Evolutionary conservation across 2,888 invertebrate genomes (phyloP).

Genomic region (Chydorus sphaericus): DNA sequence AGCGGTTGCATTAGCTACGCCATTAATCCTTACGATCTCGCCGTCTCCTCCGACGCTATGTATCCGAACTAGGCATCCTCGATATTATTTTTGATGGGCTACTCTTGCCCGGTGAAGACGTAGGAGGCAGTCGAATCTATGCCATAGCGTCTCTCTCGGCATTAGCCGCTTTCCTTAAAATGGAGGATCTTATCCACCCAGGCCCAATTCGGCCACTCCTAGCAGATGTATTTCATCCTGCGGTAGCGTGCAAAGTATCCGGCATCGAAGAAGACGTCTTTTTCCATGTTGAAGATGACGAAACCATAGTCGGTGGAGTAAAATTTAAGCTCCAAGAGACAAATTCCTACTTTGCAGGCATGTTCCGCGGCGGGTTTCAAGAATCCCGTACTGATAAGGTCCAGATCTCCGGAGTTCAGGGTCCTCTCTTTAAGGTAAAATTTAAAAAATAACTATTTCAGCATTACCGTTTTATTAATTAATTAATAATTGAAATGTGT

Average conservation of each 20-base stretch:
- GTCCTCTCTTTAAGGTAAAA: not conserved
- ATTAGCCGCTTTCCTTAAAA: not conserved
- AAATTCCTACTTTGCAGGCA: not conserved
- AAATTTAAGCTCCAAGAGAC: not conserved
- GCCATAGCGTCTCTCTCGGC: not conserved
- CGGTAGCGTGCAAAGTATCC: not conserved
- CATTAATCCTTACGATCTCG: not conserved
- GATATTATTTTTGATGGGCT: not conserved
- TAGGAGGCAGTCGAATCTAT: not conserved
- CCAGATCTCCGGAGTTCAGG: not conserved
- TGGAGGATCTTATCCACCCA: not conserved
- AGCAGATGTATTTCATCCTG: not conserved
- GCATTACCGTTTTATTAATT: not conserved
- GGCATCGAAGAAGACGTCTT: not conserved
- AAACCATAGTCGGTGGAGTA: not conserved
- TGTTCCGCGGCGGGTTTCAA: slow-evolving; percentile 1
- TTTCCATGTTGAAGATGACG: not conserved
- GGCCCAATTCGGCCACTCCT: not conserved
- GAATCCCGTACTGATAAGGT: not conserved
- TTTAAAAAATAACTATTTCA: not conserved
- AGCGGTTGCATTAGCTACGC: not conserved
- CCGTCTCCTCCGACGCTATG: not conserved
- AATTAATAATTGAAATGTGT: not conserved
- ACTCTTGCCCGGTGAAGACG: not conserved
- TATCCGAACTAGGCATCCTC: not conserved